phyloP scores from a whole-genome alignment of 2,113 vertebrate species.

The Ptilonorhynchus violaceus region DNA sequence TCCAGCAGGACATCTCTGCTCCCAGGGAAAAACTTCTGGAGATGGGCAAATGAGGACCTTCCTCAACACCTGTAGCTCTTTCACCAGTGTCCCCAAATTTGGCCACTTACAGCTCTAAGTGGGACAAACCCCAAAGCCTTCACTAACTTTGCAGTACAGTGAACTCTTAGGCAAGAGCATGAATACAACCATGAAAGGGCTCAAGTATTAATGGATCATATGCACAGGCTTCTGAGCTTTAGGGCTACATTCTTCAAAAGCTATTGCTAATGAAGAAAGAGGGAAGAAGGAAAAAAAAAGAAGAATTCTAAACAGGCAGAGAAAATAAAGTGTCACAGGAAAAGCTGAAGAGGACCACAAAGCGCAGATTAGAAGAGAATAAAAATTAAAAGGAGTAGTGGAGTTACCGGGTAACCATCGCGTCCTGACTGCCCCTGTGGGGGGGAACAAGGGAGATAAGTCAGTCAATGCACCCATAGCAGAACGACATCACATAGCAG shows the following conservation, averaged over 20 bases:
- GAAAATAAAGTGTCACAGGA: not conserved
- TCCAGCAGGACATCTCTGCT: not conserved
- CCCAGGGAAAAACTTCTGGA: too few relatives aligned
- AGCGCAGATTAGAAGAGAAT: not conserved
- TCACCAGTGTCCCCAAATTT: not conserved
- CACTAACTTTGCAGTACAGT: not conserved
- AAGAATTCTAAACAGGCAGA: not conserved
- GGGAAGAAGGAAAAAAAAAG: not conserved
- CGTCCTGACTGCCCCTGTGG: conserved; percentile 94
- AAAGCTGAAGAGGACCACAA: not conserved
- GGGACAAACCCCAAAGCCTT: not conserved
- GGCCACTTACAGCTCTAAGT: not conserved
- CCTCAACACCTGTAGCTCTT: not conserved
- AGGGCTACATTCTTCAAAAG: not conserved
- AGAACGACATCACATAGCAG: conserved; percentile 36
- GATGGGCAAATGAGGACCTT: not conserved
- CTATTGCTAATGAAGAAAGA: not conserved
- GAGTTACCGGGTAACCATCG: conserved; percentile 98
- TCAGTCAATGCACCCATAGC: conserved; percentile 63
- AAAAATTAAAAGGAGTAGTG: conserved; percentile 53
- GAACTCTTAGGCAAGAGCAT: not conserved
- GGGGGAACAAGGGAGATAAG: conserved; percentile 77
- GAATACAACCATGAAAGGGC: not conserved
- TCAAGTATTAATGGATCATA: not conserved
- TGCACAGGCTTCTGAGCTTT: not conserved